These are phyloP conservation scores for Nephrotoma appendiculata DNA, from an alignment of 2,888 invertebrate species.

Conservation along the genomic window DNA sequence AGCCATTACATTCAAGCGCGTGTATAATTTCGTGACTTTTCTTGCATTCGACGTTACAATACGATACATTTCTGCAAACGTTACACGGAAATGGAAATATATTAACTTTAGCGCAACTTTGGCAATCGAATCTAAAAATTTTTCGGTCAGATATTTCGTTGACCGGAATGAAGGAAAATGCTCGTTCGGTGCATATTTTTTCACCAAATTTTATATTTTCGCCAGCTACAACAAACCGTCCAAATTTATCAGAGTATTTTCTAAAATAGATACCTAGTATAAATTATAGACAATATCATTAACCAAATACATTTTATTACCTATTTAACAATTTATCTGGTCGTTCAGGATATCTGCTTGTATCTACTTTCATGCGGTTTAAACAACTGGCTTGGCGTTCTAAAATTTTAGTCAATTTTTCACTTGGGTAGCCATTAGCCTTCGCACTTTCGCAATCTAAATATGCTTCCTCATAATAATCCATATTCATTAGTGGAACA, in stretches of 20 bases:
- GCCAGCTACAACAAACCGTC: conserved; percentile 50
- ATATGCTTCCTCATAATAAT: conserved; percentile 18
- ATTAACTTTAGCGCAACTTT: conserved; percentile 50
- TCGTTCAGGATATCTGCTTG: neutral
- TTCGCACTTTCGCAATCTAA: conserved; percentile 25
- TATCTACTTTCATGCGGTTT: neutral
- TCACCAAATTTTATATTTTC: conserved; percentile 47
- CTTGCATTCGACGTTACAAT: conserved; percentile 52
- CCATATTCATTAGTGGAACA: conserved; percentile 18
- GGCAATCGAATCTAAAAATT: conserved; percentile 43
- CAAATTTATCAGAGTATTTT: conserved; percentile 40
- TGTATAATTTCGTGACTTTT: conserved; percentile 42
- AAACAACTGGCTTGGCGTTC: conserved; percentile 12
- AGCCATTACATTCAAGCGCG: conserved; percentile 55
- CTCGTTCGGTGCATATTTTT: conserved; percentile 63
- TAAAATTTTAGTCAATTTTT: conserved; percentile 11
- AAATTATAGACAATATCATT: neutral
- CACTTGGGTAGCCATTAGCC: conserved; percentile 16
- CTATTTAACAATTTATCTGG: neutral
- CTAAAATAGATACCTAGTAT: conserved; percentile 10
- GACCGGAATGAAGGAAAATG: conserved; percentile 61
- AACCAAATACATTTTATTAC: neutral
- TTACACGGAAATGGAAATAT: conserved; percentile 53
- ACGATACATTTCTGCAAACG: conserved; percentile 48
- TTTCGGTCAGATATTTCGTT: conserved; percentile 33